Percentiles rank a stretch among this genome's conserved stretches.
Evolutionary conservation across 1,140 invertebrate species (phyloP).

Genomic region (Leptinotarsa undecemlineata): DNA sequence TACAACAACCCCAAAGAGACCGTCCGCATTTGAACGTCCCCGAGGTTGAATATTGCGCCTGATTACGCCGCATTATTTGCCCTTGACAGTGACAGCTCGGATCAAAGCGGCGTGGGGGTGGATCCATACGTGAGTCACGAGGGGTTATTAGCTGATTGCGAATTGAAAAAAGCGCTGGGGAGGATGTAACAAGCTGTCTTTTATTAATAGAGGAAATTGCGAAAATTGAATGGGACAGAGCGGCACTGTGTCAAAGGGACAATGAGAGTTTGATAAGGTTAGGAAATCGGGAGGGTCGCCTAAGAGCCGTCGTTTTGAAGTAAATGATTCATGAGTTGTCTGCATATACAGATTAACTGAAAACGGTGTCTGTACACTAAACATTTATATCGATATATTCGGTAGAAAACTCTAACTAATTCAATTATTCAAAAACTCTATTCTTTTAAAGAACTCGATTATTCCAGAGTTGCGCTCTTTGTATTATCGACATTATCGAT

Average conservation of each 20-base stretch:
- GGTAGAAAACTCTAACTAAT: too few relatives aligned
- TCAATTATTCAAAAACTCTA: too few relatives aligned
- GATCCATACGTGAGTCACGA: background rate
- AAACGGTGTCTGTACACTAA: too few relatives aligned
- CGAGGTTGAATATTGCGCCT: background rate
- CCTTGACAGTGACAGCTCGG: background rate
- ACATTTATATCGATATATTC: too few relatives aligned
- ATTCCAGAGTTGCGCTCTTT: too few relatives aligned
- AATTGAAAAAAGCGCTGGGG: constrained; percentile 16
- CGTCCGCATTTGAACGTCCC: background rate
- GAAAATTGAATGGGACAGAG: background rate
- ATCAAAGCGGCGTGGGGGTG: constrained; percentile 14
- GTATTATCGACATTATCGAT: too few relatives aligned
- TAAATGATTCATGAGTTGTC: background rate
- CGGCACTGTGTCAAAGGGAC: background rate
- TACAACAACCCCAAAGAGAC: background rate
- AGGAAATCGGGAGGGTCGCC: background rate
- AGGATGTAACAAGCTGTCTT: constrained; percentile 1
- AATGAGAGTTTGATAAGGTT: background rate
- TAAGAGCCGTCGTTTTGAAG: background rate
- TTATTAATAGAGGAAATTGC: background rate
- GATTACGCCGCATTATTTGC: constrained; percentile 6
- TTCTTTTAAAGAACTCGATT: too few relatives aligned
- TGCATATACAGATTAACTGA: too few relatives aligned
- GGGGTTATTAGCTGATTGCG: constrained; percentile 20